Conservation (phyloP, 2,797 vertebrate genomes). For the Poeciliopsis infans region DNA sequence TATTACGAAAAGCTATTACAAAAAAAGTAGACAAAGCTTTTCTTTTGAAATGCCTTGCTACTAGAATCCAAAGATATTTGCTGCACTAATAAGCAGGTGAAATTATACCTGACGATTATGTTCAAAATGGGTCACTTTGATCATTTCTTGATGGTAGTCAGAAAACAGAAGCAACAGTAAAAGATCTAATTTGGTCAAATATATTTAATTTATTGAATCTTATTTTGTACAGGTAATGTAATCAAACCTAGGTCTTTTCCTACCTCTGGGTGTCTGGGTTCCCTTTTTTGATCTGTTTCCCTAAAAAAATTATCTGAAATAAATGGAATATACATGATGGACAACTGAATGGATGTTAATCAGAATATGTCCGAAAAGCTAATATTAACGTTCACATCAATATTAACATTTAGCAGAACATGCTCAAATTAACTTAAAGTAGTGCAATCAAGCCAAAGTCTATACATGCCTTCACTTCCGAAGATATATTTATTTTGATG, state of each 20-base stretch:
- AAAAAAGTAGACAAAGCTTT: neutral
- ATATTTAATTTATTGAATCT: neutral
- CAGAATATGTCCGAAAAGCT: neutral
- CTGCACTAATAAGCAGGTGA: constrained; percentile 28
- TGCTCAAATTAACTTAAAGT: neutral
- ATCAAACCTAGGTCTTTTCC: neutral
- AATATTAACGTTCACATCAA: neutral
- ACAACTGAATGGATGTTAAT: neutral
- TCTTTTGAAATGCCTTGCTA: neutral
- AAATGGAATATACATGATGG: neutral
- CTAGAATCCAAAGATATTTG: neutral
- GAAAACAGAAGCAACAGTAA: constrained; percentile 22
- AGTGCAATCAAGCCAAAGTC: neutral
- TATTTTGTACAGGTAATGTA: neutral
- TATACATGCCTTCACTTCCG: neutral
- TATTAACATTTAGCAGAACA: neutral
- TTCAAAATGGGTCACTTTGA: constrained; percentile 30
- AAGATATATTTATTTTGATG: neutral
- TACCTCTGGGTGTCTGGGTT: neutral
- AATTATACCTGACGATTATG: constrained; percentile 22
- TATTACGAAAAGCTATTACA: neutral
- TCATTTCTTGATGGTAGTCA: neutral
- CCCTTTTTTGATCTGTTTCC: neutral
- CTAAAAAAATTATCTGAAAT: neutral
- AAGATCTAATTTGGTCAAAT: neutral